Base-by-base conservation (phyloP, 1,140 invertebrate genomes). In the Drosophila prosaltans region DNA sequence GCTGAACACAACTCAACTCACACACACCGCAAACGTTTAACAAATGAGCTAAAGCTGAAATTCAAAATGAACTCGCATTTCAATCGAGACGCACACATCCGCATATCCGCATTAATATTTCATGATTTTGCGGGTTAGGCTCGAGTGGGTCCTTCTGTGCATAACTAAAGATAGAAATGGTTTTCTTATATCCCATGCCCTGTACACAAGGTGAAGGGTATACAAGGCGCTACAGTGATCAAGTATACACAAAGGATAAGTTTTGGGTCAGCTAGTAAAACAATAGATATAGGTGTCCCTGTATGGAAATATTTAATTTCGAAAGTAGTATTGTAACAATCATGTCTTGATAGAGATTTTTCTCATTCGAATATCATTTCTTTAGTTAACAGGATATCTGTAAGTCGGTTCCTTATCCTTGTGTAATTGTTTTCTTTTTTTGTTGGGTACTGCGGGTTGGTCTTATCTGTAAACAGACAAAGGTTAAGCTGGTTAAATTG, bases 61-160 rank as follows among this genome's bases (percentile, higher is more conserved):
- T 66, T 80, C 70, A 88, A 89, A 51, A 89, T 89, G 68, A 88
- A 84, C 59, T 69, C 65, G 66, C 65, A 73, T 59, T 60, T 36
- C 51, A 74, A 10, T 30, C 51, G 65, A 58, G 65, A 32, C 60
- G 63, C 70, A 65, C 65, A 72, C 54, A 77, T 77, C 66, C 30
- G 61, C 78, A 71, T 78, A 84, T 84, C 63, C 74, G 77, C 73
- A 88, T 88, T 74, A 89, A 88, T 88, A 88, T 88, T 89, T 89
- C 75, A 89, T 84, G 78, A 89, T 72, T 83, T 81, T 55, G 72
- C 62, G 30, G 48, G 55, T 77, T 63, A 60, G 74, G 74, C 62
- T 78, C 63, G 74, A 78, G 74, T 78, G 75, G 69, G 74, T 67
- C 74, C 66, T 24, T 24, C 72, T 71, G 55, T 78, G 75, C 75